These are phyloP conservation scores for Pangasius mekongensis DNA, from an alignment of 2,797 vertebrate species.

Conservation along the genomic window DNA sequence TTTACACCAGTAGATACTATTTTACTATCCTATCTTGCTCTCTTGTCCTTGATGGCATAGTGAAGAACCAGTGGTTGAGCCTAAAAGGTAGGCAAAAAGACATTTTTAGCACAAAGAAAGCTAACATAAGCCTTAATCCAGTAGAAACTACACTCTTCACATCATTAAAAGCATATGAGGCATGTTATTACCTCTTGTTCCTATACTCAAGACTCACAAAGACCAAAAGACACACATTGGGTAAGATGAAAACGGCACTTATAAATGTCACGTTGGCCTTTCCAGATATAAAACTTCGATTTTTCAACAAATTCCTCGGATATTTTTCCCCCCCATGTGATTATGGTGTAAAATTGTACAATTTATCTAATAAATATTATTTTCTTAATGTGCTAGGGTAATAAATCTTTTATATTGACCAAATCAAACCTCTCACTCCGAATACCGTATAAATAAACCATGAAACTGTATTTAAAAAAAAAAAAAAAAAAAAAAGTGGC, in stretches of 20 bases:
- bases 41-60: conserved; percentile 95
- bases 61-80: conserved; percentile 91
- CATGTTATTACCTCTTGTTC: not conserved
- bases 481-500: not conserved
- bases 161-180: not conserved
- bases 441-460: not conserved
- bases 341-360: not conserved
- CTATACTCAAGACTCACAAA: not conserved
- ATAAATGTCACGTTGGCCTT: not conserved
- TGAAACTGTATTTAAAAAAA: not conserved
- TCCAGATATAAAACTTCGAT: not conserved
- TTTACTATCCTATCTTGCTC: conserved; percentile 74
- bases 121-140: not conserved
- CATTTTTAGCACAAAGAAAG: not conserved
- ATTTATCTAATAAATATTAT: not conserved
- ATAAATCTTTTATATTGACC: not conserved
- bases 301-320: not conserved
- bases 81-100: conserved; percentile 67
- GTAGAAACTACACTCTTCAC: not conserved
- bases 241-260: not conserved
- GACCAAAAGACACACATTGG: not conserved
- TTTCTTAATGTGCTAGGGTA: not conserved
- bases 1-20: conserved; percentile 71
- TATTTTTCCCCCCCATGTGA: not conserved
- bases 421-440: not conserved